Conservation (phyloP, 2,113 vertebrate species). For the Entomyzon cyanotis region DNA sequence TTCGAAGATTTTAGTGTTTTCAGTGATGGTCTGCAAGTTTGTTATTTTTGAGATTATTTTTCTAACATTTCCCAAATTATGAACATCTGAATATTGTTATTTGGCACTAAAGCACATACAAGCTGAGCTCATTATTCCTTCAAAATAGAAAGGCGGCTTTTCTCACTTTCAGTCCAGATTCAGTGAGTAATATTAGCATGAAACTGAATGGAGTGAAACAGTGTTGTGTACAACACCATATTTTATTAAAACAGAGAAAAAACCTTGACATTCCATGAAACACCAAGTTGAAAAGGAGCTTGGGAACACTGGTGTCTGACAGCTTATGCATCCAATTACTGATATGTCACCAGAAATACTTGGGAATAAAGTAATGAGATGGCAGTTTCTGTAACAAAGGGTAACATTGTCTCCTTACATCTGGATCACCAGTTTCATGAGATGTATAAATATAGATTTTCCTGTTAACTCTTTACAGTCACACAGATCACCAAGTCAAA, state of each 20-base stretch:
- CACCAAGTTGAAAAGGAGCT: constrained; percentile 44
- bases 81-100: background rate
- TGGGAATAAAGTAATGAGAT: constrained; percentile 56
- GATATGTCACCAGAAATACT: constrained; percentile 62
- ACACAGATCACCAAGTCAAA: background rate
- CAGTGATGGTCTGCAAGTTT: background rate
- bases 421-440: constrained; percentile 44
- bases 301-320: constrained; percentile 44
- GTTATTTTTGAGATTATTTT: background rate
- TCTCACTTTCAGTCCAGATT: background rate
- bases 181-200: background rate
- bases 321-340: constrained; percentile 68
- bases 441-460: background rate
- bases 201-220: background rate
- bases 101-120: background rate
- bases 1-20: background rate
- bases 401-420: constrained; percentile 58
- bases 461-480: constrained; percentile 44
- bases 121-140: background rate
- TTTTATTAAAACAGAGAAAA: constrained; percentile 32
- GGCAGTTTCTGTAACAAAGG: constrained; percentile 67
- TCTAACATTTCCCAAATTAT: background rate
- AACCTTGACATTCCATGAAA: background rate
- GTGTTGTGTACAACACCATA: background rate
- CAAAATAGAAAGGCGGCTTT: background rate